Base-by-base conservation (phyloP, 2,888 invertebrate species). In the Osmoderma eremita region DNA sequence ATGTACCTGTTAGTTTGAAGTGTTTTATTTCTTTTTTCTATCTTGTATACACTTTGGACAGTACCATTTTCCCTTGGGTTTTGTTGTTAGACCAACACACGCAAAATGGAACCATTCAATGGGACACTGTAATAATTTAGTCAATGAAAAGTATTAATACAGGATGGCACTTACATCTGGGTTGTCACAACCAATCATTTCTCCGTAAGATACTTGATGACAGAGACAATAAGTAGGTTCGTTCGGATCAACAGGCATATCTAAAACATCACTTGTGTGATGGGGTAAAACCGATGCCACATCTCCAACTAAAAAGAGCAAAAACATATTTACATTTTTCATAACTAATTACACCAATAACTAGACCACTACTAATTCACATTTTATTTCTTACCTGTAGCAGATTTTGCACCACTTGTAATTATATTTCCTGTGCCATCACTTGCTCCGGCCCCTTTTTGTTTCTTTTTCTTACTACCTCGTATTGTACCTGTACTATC, bases 191-290 rank as follows among this genome's bases (percentile, higher is more conserved):
- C 94, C 95, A 78, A 97, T 95, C 97, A 97, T 97, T 85, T 97
- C 95, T 65, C 97, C 97, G 76, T 95, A 97, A 2, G 96, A 96
- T 56, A 94, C 93, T 88, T 98, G 98, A 82, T 98, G 97, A 79
- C 98, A 99, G 41, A 97, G 85, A 81, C 98, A 99, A 81, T 99
- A 99, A 0, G 97, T 98, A 0, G 98, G 98, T 80, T 99, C 98
- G 79, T 98, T 98, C 0, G 98, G 98, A 86, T 99, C 94, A 0
- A 94, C 94, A 0, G 94, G 94, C 94, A 94, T 94, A 74, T 94
- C 94, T 39, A 94, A 83, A 10, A 94, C 94, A 79, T 94, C 98
- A 72, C 96, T 94, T 0, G 95, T 93, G 83, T 94, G 94, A 0
- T 93, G 88, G 38, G 83, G 84, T 68, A 83, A 75, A n/a, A 83